Conservation (phyloP, 2,888 invertebrate genomes). For the Sipunculus nudus region DNA sequence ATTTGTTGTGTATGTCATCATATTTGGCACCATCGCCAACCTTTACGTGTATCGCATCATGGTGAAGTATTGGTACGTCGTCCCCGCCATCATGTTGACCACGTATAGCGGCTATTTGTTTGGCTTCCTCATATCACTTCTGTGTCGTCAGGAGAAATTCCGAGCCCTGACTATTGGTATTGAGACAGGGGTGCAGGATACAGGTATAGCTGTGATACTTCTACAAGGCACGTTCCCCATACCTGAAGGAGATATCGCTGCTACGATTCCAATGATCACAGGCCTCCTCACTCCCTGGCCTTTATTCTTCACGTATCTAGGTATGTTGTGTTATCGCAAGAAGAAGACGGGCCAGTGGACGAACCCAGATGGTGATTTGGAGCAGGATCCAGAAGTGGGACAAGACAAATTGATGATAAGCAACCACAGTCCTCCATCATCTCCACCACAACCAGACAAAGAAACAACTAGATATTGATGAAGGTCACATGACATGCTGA, state of each 20-base stretch:
- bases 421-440: too few species aligned
- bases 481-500: too few species aligned
- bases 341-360: too few species aligned
- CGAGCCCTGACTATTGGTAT: neutral
- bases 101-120: neutral
- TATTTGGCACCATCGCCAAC: conserved; percentile 78
- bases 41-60: neutral
- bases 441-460: too few species aligned
- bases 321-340: neutral
- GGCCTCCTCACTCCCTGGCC: neutral
- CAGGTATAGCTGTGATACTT: neutral
- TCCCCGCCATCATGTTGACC: too few species aligned
- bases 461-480: too few species aligned
- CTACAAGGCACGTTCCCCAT: neutral
- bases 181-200: conserved; percentile 5
- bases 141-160: neutral
- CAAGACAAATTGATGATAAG: too few species aligned
- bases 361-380: too few species aligned
- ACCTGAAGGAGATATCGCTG: neutral
- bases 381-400: too few species aligned
- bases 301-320: neutral
- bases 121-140: neutral
- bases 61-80: too few species aligned
- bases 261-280: neutral
- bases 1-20: conserved; percentile 82